These are phyloP conservation scores for Sinopyrophorus schimmeli DNA, from an alignment of 2,888 invertebrate genomes.

Conservation along the genomic window DNA sequence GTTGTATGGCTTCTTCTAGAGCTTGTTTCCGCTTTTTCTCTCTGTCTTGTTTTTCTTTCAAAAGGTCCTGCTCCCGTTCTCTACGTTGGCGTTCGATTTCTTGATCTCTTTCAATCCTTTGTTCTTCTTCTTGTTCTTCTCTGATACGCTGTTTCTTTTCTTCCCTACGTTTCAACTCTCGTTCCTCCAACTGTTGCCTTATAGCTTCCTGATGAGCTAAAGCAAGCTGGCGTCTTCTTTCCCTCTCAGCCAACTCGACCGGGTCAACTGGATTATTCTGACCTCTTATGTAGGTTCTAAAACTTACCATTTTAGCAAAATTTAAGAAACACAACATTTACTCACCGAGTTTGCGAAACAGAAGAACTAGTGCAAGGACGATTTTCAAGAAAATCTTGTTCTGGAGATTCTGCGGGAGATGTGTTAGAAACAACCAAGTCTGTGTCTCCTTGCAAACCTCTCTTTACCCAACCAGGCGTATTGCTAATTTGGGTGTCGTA, in stretches of 20 bases:
- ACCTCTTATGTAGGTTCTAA: conserved; percentile 74
- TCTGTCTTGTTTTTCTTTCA: conserved; percentile 70
- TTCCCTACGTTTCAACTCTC: conserved; percentile 72
- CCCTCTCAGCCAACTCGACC: conserved; percentile 77
- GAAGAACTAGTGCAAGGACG: conserved; percentile 51
- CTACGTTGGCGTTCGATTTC: conserved; percentile 69
- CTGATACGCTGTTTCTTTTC: conserved; percentile 73
- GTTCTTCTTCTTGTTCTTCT: conserved; percentile 83
- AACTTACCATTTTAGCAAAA: conserved; percentile 31
- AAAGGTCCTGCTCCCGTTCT: conserved; percentile 70
- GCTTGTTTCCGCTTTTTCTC: conserved; percentile 75
- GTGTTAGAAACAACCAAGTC: conserved; percentile 56
- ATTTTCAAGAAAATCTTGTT: conserved; percentile 50
- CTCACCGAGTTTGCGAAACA: conserved; percentile 44
- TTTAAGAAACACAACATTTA: not conserved
- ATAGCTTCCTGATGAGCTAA: conserved; percentile 86
- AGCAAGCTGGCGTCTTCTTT: conserved; percentile 79
- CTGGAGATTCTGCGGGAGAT: conserved; percentile 54
- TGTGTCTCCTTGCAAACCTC: conserved; percentile 58
- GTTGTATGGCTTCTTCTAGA: conserved; percentile 76
- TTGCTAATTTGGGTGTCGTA: conserved; percentile 39
- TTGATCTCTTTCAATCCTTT: conserved; percentile 73
- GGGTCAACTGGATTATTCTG: conserved; percentile 86
- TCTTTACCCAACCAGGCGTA: conserved; percentile 60
- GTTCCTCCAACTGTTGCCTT: conserved; percentile 81